These are phyloP conservation scores for Gasteruption jaculator DNA, from an alignment of 2,888 invertebrate genomes.

Conservation along the genomic window DNA sequence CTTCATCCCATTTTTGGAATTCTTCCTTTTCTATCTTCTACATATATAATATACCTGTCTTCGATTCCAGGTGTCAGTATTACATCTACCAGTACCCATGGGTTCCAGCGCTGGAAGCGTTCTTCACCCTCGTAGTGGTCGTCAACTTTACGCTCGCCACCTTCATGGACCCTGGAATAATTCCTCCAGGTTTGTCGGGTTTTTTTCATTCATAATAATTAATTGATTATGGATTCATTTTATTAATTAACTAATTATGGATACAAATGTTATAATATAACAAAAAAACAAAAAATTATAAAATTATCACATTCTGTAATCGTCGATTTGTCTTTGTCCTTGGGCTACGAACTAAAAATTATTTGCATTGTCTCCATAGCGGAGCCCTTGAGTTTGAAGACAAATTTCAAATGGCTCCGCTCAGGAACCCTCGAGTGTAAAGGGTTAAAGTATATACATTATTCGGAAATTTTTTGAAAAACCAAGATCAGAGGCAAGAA, in stretches of 20 bases:
- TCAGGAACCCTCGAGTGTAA: too few relatives aligned
- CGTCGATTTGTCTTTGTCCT: too few relatives aligned
- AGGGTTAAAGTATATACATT: constrained; percentile 1
- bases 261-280: too few relatives aligned
- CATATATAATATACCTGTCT: constrained; percentile 3
- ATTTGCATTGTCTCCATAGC: too few relatives aligned
- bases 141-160: constrained; percentile 98
- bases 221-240: background rate
- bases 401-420: too few relatives aligned
- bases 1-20: constrained; percentile 13
- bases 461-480: background rate
- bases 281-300: constrained; percentile 2
- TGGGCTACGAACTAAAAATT: too few relatives aligned
- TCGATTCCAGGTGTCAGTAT: constrained; percentile 72
- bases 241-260: background rate
- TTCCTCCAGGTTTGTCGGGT: constrained; percentile 79
- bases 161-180: constrained; percentile 98
- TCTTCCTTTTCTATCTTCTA: background rate
- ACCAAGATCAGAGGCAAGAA: background rate
- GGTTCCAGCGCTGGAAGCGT: constrained; percentile 89
- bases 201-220: constrained; percentile 11
- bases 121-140: constrained; percentile 94
- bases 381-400: too few relatives aligned
- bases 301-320: too few relatives aligned
- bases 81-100: constrained; percentile 77